phyloP scores from a whole-genome alignment of 2,888 invertebrate genomes.

The Drosophila kuntzei region DNA sequence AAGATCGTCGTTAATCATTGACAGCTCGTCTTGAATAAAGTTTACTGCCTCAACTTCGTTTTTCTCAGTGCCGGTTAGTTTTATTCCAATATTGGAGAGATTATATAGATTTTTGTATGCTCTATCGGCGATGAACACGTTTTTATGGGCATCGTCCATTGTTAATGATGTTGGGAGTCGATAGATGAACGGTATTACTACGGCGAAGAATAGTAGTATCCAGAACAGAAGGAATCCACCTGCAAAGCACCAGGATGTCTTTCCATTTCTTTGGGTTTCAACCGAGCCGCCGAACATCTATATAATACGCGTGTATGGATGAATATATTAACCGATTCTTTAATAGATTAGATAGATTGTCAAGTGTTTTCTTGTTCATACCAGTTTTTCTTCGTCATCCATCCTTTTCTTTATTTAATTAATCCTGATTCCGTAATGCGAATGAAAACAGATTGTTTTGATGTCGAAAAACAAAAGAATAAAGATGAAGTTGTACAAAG shows the following conservation, averaged over 20 bases:
- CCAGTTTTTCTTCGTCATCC: slow-evolving; percentile 47
- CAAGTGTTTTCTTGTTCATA: slow-evolving; percentile 39
- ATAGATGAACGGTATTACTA: slow-evolving; percentile 60
- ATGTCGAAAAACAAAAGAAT: neutral
- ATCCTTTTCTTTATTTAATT: slow-evolving; percentile 15
- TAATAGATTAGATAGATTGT: neutral
- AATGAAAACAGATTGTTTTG: neutral
- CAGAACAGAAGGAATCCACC: slow-evolving; percentile 66
- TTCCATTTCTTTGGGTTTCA: slow-evolving; percentile 40
- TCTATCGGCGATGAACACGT: slow-evolving; percentile 88
- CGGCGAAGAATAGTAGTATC: slow-evolving; percentile 63
- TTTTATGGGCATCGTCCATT: slow-evolving; percentile 72
- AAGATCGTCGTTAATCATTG: slow-evolving; percentile 59
- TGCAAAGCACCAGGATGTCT: slow-evolving; percentile 69
- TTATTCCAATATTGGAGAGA: slow-evolving; percentile 52
- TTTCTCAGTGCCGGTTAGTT: slow-evolving; percentile 88
- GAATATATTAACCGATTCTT: neutral
- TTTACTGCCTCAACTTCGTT: slow-evolving; percentile 89
- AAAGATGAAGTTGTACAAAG: neutral
- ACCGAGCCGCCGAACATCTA: slow-evolving; percentile 34
- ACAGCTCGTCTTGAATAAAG: slow-evolving; percentile 80
- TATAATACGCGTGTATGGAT: neutral
- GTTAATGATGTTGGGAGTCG: slow-evolving; percentile 57
- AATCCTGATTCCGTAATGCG: slow-evolving; percentile 2
- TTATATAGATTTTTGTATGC: slow-evolving; percentile 84